Percentiles rank a stretch among this genome's conserved stretches.
These are phyloP conservation scores for Caprella mutica DNA, from an alignment of 2,888 invertebrate genomes.

Conservation along the genomic window DNA sequence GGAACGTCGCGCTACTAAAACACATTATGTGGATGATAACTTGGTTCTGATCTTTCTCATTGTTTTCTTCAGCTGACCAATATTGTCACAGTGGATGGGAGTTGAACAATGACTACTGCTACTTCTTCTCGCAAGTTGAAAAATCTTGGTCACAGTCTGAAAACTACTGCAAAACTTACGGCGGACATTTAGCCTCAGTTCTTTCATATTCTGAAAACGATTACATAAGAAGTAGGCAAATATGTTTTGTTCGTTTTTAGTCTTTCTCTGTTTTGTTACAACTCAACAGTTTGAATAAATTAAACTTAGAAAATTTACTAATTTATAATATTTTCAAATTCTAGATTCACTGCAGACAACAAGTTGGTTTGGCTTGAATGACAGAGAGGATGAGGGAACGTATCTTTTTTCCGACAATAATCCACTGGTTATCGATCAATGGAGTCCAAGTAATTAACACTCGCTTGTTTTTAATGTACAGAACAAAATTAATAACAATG, in stretches of 20 bases:
- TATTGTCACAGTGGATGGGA: constrained; percentile 11
- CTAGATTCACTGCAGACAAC: neutral
- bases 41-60: no score
- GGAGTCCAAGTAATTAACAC: no score
- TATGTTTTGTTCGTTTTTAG: no score
- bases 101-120: constrained; percentile 11
- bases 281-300: no score
- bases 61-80: neutral
- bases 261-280: no score
- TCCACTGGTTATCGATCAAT: neutral
- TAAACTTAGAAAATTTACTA: no score
- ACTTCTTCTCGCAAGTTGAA: constrained; percentile 11
- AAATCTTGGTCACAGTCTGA: constrained; percentile 10
- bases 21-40: no score
- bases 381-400: neutral
- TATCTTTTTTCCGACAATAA: constrained; percentile 14
- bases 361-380: constrained; percentile 15
- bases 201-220: constrained; percentile 19
- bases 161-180: neutral
- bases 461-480: no score
- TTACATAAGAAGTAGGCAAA: no score
- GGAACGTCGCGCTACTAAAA: no score
- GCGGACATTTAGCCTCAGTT: constrained; percentile 10
- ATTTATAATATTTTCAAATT: no score
- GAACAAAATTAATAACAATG: no score